phyloP scores from a whole-genome alignment of 2,888 invertebrate genomes.

The Cosmopolites sordidus region DNA sequence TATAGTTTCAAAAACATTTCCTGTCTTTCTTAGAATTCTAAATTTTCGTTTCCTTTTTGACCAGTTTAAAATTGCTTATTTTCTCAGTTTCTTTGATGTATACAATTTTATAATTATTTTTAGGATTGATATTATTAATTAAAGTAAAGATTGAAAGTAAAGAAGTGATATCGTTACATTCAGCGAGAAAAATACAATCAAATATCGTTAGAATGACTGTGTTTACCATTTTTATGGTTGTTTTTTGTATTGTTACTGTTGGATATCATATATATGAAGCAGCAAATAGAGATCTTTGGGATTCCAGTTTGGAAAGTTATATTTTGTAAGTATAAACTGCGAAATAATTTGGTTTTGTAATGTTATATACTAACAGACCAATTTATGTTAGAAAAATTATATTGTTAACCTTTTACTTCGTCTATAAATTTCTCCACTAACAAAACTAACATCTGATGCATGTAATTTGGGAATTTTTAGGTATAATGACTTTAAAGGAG shows the following conservation, averaged over 20 bases:
- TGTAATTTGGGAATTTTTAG: constrained; percentile 18
- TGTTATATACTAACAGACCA: not conserved
- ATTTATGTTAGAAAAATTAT: not conserved
- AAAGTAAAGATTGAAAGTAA: constrained; percentile 76
- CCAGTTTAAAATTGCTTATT: too few relatives aligned
- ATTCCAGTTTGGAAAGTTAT: constrained; percentile 68
- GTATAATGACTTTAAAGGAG: constrained; percentile 1
- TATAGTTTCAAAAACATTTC: too few relatives aligned
- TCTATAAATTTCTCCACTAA: constrained; percentile 2
- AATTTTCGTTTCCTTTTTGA: too few relatives aligned
- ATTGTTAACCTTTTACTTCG: too few relatives aligned
- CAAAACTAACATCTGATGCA: constrained; percentile 23
- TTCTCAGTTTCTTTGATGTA: too few relatives aligned
- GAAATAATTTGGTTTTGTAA: not conserved
- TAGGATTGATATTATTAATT: constrained; percentile 74
- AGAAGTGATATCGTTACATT: constrained; percentile 78
- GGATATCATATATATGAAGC: constrained; percentile 82
- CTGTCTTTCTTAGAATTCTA: too few relatives aligned
- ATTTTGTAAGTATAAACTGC: constrained; percentile 69
- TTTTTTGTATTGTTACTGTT: constrained; percentile 75
- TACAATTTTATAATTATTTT: too few relatives aligned
- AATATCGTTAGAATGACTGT: constrained; percentile 82
- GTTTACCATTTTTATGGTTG: constrained; percentile 70
- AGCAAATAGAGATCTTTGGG: constrained; percentile 70
- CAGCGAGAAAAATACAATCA: constrained; percentile 79